Conservation (phyloP, 2,797 vertebrate genomes). For the Petrocephalus schoutedeni region DNA sequence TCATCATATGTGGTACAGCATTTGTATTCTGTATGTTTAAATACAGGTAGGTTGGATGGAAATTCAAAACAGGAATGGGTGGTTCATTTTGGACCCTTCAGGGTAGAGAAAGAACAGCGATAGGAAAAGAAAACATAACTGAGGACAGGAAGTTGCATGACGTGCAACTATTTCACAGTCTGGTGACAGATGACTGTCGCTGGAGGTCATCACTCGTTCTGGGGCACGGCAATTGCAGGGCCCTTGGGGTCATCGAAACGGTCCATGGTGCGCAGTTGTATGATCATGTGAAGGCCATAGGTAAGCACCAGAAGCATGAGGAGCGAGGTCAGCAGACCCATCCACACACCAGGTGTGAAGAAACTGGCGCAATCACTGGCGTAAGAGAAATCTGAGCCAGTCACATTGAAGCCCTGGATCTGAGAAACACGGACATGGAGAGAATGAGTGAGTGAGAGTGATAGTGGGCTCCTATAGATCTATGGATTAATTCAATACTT, state of each 20-base stretch:
- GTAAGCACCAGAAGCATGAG: conserved; percentile 79
- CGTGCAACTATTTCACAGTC: background rate
- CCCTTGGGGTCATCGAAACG: conserved; percentile 86
- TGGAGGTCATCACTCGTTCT: conserved; percentile 62
- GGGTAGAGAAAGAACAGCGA: background rate
- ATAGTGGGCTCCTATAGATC: background rate
- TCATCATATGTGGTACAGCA: background rate
- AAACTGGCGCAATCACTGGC: conserved; percentile 84
- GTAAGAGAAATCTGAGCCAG: conserved; percentile 64
- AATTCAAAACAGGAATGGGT: background rate
- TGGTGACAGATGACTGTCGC: background rate
- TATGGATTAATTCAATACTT: background rate
- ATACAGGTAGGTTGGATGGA: background rate
- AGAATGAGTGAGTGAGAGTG: background rate
- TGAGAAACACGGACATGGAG: conserved; percentile 37
- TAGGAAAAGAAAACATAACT: background rate
- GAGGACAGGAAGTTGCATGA: background rate
- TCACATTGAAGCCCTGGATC: conserved; percentile 81
- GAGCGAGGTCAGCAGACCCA: conserved; percentile 79
- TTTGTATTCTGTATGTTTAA: background rate
- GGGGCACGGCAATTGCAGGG: conserved; percentile 75
- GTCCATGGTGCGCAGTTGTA: conserved; percentile 85
- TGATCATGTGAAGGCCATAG: conserved; percentile 85
- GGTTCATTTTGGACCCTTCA: background rate
- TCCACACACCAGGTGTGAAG: conserved; percentile 86